These are phyloP conservation scores for Leguminivora glycinivorella DNA, from an alignment of 1,140 invertebrate species.

Conservation along the genomic window DNA sequence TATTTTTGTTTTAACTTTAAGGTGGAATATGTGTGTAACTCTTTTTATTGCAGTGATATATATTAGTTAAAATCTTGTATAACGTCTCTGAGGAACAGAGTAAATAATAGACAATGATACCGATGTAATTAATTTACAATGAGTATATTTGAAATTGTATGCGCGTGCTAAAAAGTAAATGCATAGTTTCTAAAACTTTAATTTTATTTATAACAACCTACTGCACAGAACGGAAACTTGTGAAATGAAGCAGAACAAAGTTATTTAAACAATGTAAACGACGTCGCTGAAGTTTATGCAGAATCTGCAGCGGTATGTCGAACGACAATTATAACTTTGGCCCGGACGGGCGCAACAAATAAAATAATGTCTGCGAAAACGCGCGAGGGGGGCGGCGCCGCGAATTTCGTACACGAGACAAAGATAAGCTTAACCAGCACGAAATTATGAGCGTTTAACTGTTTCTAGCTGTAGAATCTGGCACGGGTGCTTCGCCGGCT, in stretches of 20 bases:
- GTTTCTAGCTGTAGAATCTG: slow-evolving; percentile 79
- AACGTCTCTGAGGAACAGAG: too few relatives aligned
- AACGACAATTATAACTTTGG: slow-evolving; percentile 77
- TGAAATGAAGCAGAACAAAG: slow-evolving; percentile 65
- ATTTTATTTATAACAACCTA: slow-evolving; percentile 13
- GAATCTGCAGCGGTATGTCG: slow-evolving; percentile 72
- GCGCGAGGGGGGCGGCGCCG: slow-evolving; percentile 65
- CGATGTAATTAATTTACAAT: too few relatives aligned
- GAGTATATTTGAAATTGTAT: too few relatives aligned
- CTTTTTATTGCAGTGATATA: too few relatives aligned
- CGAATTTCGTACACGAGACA: slow-evolving; percentile 76
- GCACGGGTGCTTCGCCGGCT: slow-evolving; percentile 76
- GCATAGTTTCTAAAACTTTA: neutral
- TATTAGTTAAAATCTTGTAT: too few relatives aligned
- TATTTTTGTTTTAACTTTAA: slow-evolving; percentile 1
- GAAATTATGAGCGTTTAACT: slow-evolving; percentile 79
- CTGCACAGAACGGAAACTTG: slow-evolving; percentile 51
- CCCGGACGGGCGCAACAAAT: slow-evolving; percentile 72
- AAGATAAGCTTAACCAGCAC: slow-evolving; percentile 78
- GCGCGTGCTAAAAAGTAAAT: neutral
- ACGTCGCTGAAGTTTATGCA: slow-evolving; percentile 67
- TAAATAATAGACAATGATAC: too few relatives aligned
- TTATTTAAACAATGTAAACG: slow-evolving; percentile 71
- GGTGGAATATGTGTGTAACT: too few relatives aligned
- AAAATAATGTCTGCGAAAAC: slow-evolving; percentile 72